Conservation (phyloP, 2,888 invertebrate genomes). For the Lapara coniferarum region DNA sequence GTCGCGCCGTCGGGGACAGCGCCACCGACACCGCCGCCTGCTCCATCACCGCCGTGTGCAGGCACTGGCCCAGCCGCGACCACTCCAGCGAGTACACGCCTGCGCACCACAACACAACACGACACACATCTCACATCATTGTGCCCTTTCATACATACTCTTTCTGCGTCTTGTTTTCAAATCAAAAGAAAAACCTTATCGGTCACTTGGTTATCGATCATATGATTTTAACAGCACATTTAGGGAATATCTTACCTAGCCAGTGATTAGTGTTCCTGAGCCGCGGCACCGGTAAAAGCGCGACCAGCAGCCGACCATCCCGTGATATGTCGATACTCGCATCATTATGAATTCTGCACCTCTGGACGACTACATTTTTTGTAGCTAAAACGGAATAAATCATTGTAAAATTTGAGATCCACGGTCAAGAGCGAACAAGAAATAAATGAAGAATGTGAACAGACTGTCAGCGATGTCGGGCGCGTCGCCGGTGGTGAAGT, state of each 20-base stretch:
- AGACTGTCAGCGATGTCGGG: conserved; percentile 90
- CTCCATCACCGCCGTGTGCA: conserved; percentile 90
- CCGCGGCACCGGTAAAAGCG: conserved; percentile 88
- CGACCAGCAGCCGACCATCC: conserved; percentile 90
- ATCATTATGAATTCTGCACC: conserved; percentile 94
- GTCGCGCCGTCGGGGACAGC: conserved; percentile 91
- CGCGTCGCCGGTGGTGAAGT: conserved; percentile 87
- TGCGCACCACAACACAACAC: conserved; percentile 46
- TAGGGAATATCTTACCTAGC: conserved; percentile 84
- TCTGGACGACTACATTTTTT: conserved; percentile 90
- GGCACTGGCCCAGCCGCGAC: conserved; percentile 88
- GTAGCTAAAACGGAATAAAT: conserved; percentile 72
- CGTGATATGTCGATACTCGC: conserved; percentile 93
- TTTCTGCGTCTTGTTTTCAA: too few species aligned
- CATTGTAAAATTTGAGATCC: background rate
- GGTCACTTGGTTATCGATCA: too few species aligned
- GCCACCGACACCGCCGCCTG: conserved; percentile 93
- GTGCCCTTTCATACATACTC: too few species aligned
- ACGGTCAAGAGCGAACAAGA: background rate
- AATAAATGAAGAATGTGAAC: conserved; percentile 40
- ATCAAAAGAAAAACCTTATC: too few species aligned
- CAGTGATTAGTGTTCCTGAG: conserved; percentile 87
- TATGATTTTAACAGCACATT: too few species aligned
- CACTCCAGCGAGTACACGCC: conserved; percentile 92
- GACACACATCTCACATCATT: background rate